These are phyloP conservation scores for Drosophila pseudoobscura DNA, from an alignment of 1,140 invertebrate genomes.

Conservation along the genomic window DNA sequence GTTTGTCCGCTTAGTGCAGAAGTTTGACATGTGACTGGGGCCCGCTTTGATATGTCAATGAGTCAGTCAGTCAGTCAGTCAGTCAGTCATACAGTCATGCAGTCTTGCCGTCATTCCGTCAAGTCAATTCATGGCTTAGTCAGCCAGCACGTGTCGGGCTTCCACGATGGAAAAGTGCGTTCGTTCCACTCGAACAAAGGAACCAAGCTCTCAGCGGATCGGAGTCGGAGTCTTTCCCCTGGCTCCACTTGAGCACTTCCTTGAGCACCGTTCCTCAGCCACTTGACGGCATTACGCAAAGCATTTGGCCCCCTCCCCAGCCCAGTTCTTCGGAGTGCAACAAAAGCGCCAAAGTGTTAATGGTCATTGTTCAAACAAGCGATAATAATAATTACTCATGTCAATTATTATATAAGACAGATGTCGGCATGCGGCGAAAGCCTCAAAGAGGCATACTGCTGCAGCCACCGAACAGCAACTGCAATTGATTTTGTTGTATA, in stretches of 20 bases:
- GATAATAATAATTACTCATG: constrained; percentile 66
- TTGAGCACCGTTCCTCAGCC: too few relatives aligned
- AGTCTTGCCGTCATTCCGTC: constrained; percentile 35
- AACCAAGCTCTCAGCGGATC: too few relatives aligned
- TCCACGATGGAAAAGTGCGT: constrained; percentile 31
- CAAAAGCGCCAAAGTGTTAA: constrained; percentile 46
- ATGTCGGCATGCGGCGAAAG: constrained; percentile 58
- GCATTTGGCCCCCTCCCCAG: not conserved
- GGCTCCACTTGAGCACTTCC: too few relatives aligned
- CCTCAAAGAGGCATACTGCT: constrained; percentile 44
- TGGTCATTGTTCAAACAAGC: constrained; percentile 50
- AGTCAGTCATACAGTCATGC: constrained; percentile 51
- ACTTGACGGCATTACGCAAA: constrained; percentile 33
- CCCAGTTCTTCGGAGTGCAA: constrained; percentile 17
- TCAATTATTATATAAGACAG: constrained; percentile 70
- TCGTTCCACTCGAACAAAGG: not conserved
- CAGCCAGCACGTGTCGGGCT: constrained; percentile 33
- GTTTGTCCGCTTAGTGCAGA: constrained; percentile 5
- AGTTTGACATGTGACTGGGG: constrained; percentile 14
- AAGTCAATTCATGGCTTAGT: not conserved
- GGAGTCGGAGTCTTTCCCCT: too few relatives aligned
- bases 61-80: constrained; percentile 43
- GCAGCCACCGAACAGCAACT: constrained; percentile 13
- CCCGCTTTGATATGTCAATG: constrained; percentile 22
- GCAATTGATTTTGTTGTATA: constrained; percentile 77